A percentile compares a stretch with the other conserved stretches of the same genome.
Evolutionary conservation across 2,113 vertebrate species (phyloP).

Genomic region (Osmerus eperlanus): DNA sequence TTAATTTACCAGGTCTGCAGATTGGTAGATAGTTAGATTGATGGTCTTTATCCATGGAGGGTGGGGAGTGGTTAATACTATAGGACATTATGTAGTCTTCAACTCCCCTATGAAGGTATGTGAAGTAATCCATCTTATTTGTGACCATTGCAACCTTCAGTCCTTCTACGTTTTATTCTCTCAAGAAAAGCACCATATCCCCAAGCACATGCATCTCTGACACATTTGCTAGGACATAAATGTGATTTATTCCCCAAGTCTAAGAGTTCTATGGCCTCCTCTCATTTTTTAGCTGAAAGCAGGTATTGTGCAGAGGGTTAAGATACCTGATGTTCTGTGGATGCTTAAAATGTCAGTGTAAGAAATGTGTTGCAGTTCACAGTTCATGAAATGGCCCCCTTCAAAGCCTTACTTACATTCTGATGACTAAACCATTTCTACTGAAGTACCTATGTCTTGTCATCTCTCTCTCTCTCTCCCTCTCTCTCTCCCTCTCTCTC

Average conservation of each 20-base stretch:
- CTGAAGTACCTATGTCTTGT: no score
- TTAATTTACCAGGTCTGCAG: background rate
- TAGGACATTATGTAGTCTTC: slow-evolving; percentile 32
- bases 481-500: no score
- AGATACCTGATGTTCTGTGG: background rate
- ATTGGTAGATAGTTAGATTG: no score
- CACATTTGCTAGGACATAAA: slow-evolving; percentile 54
- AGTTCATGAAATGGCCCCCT: slow-evolving; percentile 16
- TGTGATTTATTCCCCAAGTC: slow-evolving; percentile 55
- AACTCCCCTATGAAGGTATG: slow-evolving; percentile 32
- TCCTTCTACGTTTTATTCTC: slow-evolving; percentile 51
- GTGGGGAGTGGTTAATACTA: background rate
- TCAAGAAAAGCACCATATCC: slow-evolving; percentile 42
- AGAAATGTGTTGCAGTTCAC: slow-evolving; percentile 23
- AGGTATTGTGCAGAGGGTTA: background rate
- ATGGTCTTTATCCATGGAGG: no score
- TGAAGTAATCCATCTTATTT: slow-evolving; percentile 51
- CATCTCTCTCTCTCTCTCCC: no score
- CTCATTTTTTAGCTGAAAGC: background rate
- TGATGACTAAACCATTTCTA: slow-evolving; percentile 34
- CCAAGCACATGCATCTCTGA: slow-evolving; percentile 55
- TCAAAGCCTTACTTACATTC: background rate
- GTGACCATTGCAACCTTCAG: slow-evolving; percentile 43
- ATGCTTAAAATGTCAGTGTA: slow-evolving; percentile 24
- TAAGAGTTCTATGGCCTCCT: slow-evolving; percentile 44